These are phyloP conservation scores for Dolomedes plantarius DNA, from an alignment of 2,888 invertebrate species.

Conservation along the genomic window DNA sequence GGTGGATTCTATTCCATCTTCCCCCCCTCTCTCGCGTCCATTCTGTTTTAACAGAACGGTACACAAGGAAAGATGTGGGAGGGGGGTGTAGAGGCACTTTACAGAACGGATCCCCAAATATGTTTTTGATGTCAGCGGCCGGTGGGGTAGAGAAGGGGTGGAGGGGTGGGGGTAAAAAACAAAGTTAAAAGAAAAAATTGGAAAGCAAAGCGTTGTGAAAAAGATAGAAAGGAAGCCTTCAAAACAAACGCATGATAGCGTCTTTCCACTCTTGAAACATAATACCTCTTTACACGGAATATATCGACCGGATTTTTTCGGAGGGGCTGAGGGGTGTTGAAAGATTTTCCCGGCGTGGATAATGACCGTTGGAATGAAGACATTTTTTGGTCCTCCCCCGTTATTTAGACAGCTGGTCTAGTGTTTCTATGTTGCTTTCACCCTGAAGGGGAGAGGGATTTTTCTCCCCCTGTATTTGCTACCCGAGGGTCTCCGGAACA, in stretches of 20 bases:
- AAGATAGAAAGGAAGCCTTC: too few relatives aligned
- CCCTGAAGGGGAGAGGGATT: background rate
- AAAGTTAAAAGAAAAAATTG: too few relatives aligned
- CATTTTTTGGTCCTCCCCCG: constrained; percentile 18
- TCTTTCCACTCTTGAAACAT: constrained; percentile 25
- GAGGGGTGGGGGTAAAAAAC: too few relatives aligned
- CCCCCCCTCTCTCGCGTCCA: too few relatives aligned
- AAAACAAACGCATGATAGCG: too few relatives aligned
- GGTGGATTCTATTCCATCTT: too few relatives aligned
- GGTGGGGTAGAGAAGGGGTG: background rate
- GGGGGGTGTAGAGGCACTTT: background rate
- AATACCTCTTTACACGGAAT: constrained; percentile 19
- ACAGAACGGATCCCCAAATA: constrained; percentile 26
- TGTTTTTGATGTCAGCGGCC: constrained; percentile 57
- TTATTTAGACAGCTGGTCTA: constrained; percentile 46
- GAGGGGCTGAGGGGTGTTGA: constrained; percentile 21
- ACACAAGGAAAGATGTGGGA: too few relatives aligned
- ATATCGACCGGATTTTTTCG: too few relatives aligned
- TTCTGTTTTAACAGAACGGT: background rate
- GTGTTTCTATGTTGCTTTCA: constrained; percentile 13
- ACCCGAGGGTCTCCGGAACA: too few relatives aligned
- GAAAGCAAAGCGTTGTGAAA: too few relatives aligned
- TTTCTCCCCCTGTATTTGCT: too few relatives aligned
- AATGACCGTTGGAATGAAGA: constrained; percentile 44
- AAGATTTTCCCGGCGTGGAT: constrained; percentile 39